Conservation (phyloP, 2,888 invertebrate genomes). For the Colletes collaris region DNA sequence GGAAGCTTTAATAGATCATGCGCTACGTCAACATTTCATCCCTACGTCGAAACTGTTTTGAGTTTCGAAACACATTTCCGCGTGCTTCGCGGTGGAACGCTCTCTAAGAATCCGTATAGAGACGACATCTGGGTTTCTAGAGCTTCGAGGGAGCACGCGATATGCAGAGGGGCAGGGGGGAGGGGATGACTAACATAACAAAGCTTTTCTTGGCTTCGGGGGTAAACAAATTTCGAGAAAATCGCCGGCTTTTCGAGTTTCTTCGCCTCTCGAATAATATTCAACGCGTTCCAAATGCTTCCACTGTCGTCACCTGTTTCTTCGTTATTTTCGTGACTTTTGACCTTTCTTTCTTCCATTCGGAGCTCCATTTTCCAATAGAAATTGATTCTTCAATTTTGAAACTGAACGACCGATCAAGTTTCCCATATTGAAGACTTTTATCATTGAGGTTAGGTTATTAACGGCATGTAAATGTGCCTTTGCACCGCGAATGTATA, state of each 20-base stretch:
- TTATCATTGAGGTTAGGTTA: too few relatives aligned
- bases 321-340: background rate
- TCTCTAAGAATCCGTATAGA: slow-evolving; percentile 35
- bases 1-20: slow-evolving; percentile 17
- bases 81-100: background rate
- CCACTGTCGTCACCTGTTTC: too few relatives aligned
- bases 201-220: slow-evolving; percentile 66
- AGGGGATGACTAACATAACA: slow-evolving; percentile 61
- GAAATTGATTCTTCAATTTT: too few relatives aligned
- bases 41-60: slow-evolving; percentile 32
- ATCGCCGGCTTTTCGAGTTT: slow-evolving; percentile 32
- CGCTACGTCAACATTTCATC: slow-evolving; percentile 15
- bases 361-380: too few relatives aligned
- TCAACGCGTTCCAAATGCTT: slow-evolving; percentile 17
- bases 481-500: too few relatives aligned
- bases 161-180: background rate
- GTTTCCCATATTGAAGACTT: background rate
- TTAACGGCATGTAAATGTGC: too few relatives aligned
- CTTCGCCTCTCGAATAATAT: slow-evolving; percentile 26
- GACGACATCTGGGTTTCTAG: slow-evolving; percentile 59
- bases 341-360: too few relatives aligned
- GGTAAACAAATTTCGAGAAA: slow-evolving; percentile 61
- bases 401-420: background rate
- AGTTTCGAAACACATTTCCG: slow-evolving; percentile 32
- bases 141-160: slow-evolving; percentile 31